Evolutionary conservation across 2,797 vertebrate species (phyloP).

Genomic region (Karalla daura): DNA sequence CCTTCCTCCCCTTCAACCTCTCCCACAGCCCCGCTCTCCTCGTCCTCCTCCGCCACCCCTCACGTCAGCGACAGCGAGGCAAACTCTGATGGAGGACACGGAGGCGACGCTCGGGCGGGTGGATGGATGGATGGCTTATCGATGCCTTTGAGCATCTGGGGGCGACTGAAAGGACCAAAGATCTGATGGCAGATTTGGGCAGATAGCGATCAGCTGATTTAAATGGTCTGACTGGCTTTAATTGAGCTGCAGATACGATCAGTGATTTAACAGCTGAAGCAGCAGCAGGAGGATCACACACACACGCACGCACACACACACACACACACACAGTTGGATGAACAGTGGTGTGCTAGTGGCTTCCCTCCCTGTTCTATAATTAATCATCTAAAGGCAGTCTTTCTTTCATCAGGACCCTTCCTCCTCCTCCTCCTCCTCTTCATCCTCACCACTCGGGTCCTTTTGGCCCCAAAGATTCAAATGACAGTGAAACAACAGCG

Average conservation of each 20-base stretch:
- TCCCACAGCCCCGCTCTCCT: neutral
- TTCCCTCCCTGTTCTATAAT: constrained; percentile 70
- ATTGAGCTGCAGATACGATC: constrained; percentile 61
- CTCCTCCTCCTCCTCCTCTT: constrained; percentile 33
- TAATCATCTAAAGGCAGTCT: constrained; percentile 66
- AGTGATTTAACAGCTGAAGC: constrained; percentile 52
- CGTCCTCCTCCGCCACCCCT: neutral
- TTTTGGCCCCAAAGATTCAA: constrained; percentile 76
- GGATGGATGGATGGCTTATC: neutral
- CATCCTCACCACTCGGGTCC: constrained; percentile 52
- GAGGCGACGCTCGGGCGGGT: neutral
- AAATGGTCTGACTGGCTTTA: constrained; percentile 29
- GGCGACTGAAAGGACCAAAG: neutral
- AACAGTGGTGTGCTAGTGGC: constrained; percentile 72
- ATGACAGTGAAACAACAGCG: constrained; percentile 69
- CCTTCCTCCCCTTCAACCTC: neutral
- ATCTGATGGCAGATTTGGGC: constrained; percentile 17
- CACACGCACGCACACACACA: constrained; percentile 20
- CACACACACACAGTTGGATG: constrained; percentile 30
- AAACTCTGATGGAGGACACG: neutral
- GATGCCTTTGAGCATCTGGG: constrained; percentile 25
- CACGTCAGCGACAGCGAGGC: neutral
- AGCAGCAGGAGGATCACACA: constrained; percentile 27
- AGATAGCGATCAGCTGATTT: constrained; percentile 31
- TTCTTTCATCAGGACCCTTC: constrained; percentile 61